Percentiles rank a stretch among this genome's conserved stretches.
Evolutionary conservation across 1,140 invertebrate species (phyloP).

Genomic region (Oncopeltus fasciatus): DNA sequence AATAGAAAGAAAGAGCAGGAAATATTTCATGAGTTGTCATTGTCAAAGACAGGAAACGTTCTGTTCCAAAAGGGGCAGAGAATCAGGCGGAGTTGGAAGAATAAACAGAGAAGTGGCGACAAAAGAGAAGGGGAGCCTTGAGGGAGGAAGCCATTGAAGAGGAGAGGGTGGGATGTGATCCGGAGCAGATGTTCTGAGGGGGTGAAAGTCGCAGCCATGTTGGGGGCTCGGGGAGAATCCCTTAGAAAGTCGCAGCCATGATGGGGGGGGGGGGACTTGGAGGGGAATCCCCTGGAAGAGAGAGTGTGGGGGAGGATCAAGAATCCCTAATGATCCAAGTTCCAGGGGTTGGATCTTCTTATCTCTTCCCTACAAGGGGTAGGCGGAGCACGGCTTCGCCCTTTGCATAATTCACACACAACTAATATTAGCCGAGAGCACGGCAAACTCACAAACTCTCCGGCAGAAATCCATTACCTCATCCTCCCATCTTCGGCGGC

Average conservation of each 20-base stretch:
- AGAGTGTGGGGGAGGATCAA: conserved; percentile 17
- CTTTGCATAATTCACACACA: conserved; percentile 20
- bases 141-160: neutral
- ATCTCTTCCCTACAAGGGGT: no score
- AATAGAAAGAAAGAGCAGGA: no score
- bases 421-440: conserved; percentile 20
- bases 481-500: neutral
- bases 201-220: neutral
- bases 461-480: conserved; percentile 18
- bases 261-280: neutral
- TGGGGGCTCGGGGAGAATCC: neutral
- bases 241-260: no score
- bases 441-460: conserved; percentile 22
- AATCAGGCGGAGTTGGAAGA: no score
- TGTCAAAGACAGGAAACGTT: no score
- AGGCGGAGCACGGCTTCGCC: neutral
- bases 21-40: no score
- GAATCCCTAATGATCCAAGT: conserved; percentile 21
- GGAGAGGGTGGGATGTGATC: neutral
- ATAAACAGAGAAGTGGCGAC: no score
- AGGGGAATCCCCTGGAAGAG: neutral
- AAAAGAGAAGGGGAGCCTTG: neutral
- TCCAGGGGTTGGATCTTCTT: conserved; percentile 14
- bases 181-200: neutral
- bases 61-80: no score